Conservation (phyloP, 2,888 invertebrate species). For the Idaea straminata region DNA sequence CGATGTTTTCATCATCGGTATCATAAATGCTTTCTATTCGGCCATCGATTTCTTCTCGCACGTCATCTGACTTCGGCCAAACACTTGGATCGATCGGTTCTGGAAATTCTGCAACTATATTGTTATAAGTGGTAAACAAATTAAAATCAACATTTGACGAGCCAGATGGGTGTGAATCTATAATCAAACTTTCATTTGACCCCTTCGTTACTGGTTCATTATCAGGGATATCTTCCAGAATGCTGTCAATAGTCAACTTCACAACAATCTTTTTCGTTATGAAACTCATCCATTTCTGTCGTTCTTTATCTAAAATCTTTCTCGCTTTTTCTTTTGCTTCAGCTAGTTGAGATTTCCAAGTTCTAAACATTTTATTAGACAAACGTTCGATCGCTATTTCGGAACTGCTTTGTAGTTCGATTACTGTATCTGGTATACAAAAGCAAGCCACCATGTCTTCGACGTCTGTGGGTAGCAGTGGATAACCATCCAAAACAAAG, state of each 20-base stretch:
- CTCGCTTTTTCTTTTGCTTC: conserved; percentile 53
- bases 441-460: conserved; percentile 71
- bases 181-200: conserved; percentile 60
- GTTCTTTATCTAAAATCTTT: conserved; percentile 40
- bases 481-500: conserved; percentile 82
- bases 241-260: conserved; percentile 55
- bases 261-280: conserved; percentile 52
- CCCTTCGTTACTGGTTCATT: conserved; percentile 27
- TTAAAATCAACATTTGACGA: conserved; percentile 54
- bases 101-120: conserved; percentile 64
- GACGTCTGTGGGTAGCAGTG: conserved; percentile 76
- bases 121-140: conserved; percentile 55
- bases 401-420: conserved; percentile 66
- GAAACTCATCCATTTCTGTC: conserved; percentile 48
- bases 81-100: conserved; percentile 66
- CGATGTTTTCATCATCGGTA: conserved; percentile 65
- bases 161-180: conserved; percentile 67
- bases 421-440: conserved; percentile 80
- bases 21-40: conserved; percentile 69
- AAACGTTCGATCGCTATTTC: conserved; percentile 55
- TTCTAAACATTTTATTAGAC: conserved; percentile 48
- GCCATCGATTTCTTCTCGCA: conserved; percentile 61
- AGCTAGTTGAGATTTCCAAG: conserved; percentile 62
- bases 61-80: conserved; percentile 75
- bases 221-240: conserved; percentile 40